Evolutionary conservation across 1,140 invertebrate species (phyloP), one percentile per base, ranked within the genome.

Genomic region (Asobara japonica): DNA sequence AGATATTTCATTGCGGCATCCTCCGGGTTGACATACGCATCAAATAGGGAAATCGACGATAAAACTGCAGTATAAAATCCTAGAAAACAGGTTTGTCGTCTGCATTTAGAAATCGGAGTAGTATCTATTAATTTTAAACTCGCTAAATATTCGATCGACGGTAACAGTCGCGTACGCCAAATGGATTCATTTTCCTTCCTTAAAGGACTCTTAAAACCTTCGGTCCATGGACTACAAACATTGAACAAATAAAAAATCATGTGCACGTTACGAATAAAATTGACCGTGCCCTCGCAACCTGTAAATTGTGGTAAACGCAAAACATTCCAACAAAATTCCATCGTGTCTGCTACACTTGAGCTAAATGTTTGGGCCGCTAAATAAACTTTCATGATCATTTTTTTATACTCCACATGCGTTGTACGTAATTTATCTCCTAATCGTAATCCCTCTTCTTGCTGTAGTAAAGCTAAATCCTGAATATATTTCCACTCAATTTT

Each of bases 341-440:
- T n/a, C 13, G 76, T 68, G 38, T 75, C 66, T 6, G 77, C 78
- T 18, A 78, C 72, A 60, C 75, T 75, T 10, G 31, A 48, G 45
- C 77, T 79, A 1, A 79, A 30, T 1, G 74, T 70, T 64, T 81
- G 79, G 10, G 79, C 69, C 1, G 78, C 78, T 8, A 72, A 36
- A 38, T 22, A 30, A 20, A 72, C 71, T 67, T 69, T 69, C 65
- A 73, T 73, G 22, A 41, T 73, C 27, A 65, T 64, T 61, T 73
- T 73, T 10, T 18, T 25, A 38, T 67, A 72, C 11, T 51, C 2
- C 16, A 68, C 38, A 61, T 72, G 71, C 10, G 38, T 16, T 48
- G 45, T 7, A 30, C 31, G 8, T 33, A 73, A 4, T 36, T 69
- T 69, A 62, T 67, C 67, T 56, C 64, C 45, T n/a, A 41, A 13